A percentile compares a stretch with the other conserved stretches of the same genome.
Evolutionary conservation across 2,888 invertebrate genomes (phyloP).

Genomic region (Osmoderma eremita): DNA sequence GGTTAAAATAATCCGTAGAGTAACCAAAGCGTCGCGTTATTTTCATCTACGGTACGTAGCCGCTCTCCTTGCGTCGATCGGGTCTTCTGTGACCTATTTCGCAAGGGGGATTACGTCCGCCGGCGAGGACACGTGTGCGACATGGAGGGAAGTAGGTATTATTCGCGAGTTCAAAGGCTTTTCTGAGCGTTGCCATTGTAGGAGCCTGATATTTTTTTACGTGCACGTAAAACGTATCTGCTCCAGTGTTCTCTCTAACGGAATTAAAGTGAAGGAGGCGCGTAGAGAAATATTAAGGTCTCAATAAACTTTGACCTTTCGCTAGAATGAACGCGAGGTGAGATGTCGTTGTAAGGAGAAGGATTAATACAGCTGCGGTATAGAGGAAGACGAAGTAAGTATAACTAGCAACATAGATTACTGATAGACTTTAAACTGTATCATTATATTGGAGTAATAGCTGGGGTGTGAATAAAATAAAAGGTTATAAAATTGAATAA

Average conservation of each 20-base stretch:
- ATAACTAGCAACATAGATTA: too few relatives aligned
- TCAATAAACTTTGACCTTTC: background rate
- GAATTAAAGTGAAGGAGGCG: constrained; percentile 15
- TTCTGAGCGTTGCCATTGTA: constrained; percentile 7
- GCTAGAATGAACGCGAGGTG: too few relatives aligned
- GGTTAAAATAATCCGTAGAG: constrained; percentile 38
- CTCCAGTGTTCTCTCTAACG: background rate
- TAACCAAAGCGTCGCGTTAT: constrained; percentile 35
- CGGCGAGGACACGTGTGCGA: constrained; percentile 32
- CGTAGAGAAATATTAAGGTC: constrained; percentile 4
- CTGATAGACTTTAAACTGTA: too few relatives aligned
- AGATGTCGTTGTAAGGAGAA: background rate
- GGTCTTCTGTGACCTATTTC: constrained; percentile 32
- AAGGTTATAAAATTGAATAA: too few relatives aligned
- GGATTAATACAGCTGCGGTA: background rate
- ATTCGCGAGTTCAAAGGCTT: constrained; percentile 32
- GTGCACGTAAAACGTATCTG: background rate
- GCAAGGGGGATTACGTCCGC: constrained; percentile 22
- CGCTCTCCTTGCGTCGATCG: background rate
- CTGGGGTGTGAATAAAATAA: too few relatives aligned
- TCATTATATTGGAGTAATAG: too few relatives aligned
- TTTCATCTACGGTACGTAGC: constrained; percentile 19
- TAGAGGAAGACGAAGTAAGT: too few relatives aligned
- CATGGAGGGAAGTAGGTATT: constrained; percentile 21
- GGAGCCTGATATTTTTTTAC: constrained; percentile 15